Conservation (phyloP, 2,113 vertebrate species). For the Bubo scandiacus region DNA sequence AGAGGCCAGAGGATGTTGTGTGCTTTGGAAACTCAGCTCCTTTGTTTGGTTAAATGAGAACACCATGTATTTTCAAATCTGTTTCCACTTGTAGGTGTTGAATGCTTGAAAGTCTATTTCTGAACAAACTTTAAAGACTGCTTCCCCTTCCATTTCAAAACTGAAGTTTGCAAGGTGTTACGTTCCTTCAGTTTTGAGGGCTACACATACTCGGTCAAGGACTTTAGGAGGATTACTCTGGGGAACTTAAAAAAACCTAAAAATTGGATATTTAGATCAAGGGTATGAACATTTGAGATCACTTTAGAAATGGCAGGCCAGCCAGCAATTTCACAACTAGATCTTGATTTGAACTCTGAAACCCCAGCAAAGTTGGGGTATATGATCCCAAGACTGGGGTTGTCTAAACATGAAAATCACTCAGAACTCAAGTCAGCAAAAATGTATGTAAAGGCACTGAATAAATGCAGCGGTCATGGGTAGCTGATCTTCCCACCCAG, state of each 20-base stretch:
- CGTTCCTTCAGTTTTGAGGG: neutral
- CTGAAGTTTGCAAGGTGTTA: neutral
- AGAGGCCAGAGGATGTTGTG: neutral
- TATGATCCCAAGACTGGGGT: neutral
- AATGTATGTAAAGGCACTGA: neutral
- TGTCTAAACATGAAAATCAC: constrained; percentile 21
- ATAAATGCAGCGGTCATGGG: neutral
- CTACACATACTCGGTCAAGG: neutral
- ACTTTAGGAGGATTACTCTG: neutral
- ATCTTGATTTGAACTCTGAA: constrained; percentile 34
- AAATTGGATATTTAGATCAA: neutral
- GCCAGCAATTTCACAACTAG: neutral
- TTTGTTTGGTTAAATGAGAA: neutral
- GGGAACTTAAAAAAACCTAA: neutral
- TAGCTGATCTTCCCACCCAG: neutral
- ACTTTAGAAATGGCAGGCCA: neutral
- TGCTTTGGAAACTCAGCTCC: neutral
- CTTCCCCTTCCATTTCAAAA: neutral
- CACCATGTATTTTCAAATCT: neutral
- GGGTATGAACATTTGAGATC: neutral
- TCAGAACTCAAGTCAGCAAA: constrained; percentile 37
- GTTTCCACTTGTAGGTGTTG: neutral
- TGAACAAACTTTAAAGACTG: neutral
- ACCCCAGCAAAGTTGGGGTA: neutral
- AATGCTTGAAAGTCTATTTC: neutral